Evolutionary conservation across 2,888 invertebrate species (phyloP).

Genomic region (Eledone cirrhosa): DNA sequence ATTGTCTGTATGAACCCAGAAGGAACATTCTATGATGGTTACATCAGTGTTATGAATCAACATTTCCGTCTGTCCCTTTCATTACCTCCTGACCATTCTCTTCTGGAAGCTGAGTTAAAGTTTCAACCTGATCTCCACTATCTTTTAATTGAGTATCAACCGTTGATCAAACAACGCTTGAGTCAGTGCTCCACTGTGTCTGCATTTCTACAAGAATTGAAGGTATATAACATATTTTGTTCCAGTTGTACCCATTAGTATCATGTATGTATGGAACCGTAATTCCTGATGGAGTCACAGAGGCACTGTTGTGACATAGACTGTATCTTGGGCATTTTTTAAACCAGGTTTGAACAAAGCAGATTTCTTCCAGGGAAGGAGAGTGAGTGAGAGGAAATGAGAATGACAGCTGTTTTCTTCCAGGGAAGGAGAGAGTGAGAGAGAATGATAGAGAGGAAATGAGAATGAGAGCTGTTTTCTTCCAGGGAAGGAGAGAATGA

Average conservation of each 20-base stretch:
- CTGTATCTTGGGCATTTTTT: no score
- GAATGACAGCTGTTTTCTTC: no score
- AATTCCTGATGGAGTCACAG: no score
- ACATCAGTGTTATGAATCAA: constrained; percentile 35
- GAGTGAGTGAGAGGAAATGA: no score
- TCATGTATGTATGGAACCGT: no score
- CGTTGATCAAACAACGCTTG: constrained; percentile 39
- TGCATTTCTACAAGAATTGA: constrained; percentile 44
- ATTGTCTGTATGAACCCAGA: constrained; percentile 40
- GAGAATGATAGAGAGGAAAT: no score
- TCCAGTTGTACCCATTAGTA: background rate
- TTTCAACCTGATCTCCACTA: background rate
- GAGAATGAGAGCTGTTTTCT: no score
- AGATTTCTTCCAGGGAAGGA: no score
- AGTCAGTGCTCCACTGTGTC: constrained; percentile 40
- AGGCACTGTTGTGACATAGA: no score
- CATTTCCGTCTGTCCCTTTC: background rate
- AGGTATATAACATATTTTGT: constrained; percentile 7
- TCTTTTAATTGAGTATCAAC: constrained; percentile 8
- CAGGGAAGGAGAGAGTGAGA: no score
- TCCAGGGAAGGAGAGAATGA: no score
- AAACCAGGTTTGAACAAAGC: no score
- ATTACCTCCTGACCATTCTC: background rate
- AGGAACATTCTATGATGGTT: constrained; percentile 44
- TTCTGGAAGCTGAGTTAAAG: background rate